phyloP scores from a whole-genome alignment of 2,113 vertebrate species.

The Nycticebus coucang region DNA sequence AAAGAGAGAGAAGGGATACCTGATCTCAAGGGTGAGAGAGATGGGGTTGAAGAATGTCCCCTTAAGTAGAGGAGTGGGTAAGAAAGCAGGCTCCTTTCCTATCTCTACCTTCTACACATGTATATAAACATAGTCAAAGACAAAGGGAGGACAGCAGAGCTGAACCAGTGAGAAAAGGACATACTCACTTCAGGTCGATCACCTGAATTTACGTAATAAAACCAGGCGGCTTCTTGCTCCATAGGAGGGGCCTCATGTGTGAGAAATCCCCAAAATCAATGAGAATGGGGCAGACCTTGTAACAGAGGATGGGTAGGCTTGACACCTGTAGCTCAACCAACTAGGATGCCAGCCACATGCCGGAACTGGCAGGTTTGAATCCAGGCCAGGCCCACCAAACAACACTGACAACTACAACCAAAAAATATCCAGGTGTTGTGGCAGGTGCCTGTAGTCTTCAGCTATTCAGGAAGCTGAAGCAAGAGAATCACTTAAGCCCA shows the following conservation, averaged over 20 bases:
- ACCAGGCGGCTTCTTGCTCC: background rate
- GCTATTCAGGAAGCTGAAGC: no score
- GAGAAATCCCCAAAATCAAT: background rate
- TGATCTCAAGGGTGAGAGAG: background rate
- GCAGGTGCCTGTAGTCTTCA: no score
- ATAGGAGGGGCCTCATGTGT: background rate
- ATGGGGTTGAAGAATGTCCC: background rate
- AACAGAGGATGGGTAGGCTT: background rate
- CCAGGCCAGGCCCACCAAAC: no score
- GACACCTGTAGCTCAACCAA: no score
- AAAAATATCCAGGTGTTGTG: no score
- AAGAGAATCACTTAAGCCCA: no score
- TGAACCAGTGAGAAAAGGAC: conserved; percentile 9
- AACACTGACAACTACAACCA: no score
- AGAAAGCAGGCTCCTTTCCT: background rate
- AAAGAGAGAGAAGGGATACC: background rate
- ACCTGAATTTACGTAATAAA: conserved; percentile 11
- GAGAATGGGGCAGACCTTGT: background rate
- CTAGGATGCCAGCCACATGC: no score
- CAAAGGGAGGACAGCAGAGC: background rate
- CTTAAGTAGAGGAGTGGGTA: background rate
- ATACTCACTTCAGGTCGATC: conserved; percentile 6
- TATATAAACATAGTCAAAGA: background rate
- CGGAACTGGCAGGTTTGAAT: no score
- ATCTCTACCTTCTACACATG: background rate